Evolutionary conservation across 2,797 vertebrate genomes (phyloP).

Genomic region (Acipenser oxyrinchus): DNA sequence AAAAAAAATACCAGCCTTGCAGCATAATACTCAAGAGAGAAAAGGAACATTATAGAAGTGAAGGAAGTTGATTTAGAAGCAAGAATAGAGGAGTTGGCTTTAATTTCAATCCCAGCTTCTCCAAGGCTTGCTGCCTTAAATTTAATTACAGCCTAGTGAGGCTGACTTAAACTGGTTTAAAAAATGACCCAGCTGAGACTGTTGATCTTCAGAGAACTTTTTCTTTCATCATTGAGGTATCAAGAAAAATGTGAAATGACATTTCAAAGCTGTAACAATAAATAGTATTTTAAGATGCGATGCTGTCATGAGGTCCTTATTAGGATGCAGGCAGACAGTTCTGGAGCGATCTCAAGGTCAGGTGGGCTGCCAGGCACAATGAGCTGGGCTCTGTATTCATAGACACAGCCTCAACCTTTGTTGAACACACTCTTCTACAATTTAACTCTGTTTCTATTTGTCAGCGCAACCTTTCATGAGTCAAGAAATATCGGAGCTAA

Average conservation of each 20-base stretch:
- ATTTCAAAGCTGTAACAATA: constrained; percentile 9
- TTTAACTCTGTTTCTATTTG: not conserved
- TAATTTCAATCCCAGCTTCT: constrained; percentile 7
- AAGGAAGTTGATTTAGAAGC: constrained; percentile 1
- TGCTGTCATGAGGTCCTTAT: not conserved
- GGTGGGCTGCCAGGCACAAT: not conserved
- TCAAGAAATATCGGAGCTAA: not conserved
- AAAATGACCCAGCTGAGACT: constrained; percentile 6
- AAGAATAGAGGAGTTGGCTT: not conserved
- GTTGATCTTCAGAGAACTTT: not conserved
- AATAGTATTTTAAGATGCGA: constrained; percentile 5
- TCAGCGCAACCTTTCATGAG: not conserved
- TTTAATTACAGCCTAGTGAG: constrained; percentile 1
- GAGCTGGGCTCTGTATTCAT: not conserved
- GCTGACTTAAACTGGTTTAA: constrained; percentile 4
- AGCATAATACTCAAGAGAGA: not conserved
- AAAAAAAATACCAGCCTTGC: not conserved
- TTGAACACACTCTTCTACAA: not conserved
- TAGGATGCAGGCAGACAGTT: not conserved
- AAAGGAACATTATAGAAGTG: not conserved
- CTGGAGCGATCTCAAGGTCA: not conserved
- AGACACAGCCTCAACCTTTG: constrained; percentile 1
- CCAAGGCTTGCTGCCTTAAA: not conserved
- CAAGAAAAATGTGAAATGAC: constrained; percentile 9
- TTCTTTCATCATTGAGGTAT: constrained; percentile 4